Evolutionary conservation across 1,140 invertebrate species (phyloP).

Genomic region (Manduca sexta): DNA sequence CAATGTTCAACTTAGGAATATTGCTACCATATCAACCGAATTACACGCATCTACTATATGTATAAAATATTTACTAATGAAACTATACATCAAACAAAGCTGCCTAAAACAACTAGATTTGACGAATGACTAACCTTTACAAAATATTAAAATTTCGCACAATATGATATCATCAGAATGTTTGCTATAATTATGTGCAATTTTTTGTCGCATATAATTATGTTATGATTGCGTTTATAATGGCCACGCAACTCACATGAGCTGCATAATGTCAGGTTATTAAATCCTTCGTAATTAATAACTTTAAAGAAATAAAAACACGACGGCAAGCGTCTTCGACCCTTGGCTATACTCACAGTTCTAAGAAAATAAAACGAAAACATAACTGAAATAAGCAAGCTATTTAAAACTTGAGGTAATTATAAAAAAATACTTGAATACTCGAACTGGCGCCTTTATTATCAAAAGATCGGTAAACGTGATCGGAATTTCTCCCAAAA

Average conservation of each 20-base stretch:
- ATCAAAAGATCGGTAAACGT: too few relatives aligned
- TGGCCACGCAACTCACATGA: constrained; percentile 38
- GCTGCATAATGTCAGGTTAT: constrained; percentile 43
- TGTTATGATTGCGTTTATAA: constrained; percentile 47
- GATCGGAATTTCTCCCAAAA: too few relatives aligned
- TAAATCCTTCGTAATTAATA: constrained; percentile 17
- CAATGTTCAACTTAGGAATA: too few relatives aligned
- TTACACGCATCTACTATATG: too few relatives aligned
- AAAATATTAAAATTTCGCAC: too few relatives aligned
- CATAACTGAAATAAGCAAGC: background rate
- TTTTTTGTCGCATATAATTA: constrained; percentile 47
- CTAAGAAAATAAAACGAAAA: constrained; percentile 17
- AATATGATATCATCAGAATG: constrained; percentile 20
- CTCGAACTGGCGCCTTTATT: too few relatives aligned
- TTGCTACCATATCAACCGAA: too few relatives aligned
- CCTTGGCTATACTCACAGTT: too few relatives aligned
- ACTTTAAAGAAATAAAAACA: constrained; percentile 2
- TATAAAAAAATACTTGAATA: background rate
- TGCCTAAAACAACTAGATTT: too few relatives aligned
- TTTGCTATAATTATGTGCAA: constrained; percentile 25
- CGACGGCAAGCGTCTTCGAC: constrained; percentile 27
- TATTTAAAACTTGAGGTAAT: background rate
- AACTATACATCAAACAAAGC: too few relatives aligned
- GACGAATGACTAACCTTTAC: too few relatives aligned
- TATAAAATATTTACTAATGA: too few relatives aligned